These are phyloP conservation scores for Morone chrysops DNA, from an alignment of 2,113 vertebrate species.

Conservation along the genomic window DNA sequence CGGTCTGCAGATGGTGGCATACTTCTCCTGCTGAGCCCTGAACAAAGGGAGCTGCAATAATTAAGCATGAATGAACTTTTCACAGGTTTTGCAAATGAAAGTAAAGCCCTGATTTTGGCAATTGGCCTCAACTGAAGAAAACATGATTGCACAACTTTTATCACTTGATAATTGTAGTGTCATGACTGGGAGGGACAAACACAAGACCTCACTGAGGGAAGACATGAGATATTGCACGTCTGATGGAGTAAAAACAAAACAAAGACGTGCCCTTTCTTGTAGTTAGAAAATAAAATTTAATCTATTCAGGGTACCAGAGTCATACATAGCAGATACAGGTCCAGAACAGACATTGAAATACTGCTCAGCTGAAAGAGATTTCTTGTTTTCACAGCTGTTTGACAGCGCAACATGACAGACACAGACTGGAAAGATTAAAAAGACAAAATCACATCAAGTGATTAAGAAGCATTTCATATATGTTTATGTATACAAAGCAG, in stretches of 20 bases:
- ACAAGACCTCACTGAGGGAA: not conserved
- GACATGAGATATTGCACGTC: not conserved
- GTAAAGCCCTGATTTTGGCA: constrained; percentile 34
- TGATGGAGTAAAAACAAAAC: not conserved
- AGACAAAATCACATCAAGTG: constrained; percentile 92
- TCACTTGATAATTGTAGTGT: constrained; percentile 9
- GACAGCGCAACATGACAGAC: constrained; percentile 63
- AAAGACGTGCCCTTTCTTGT: constrained; percentile 17
- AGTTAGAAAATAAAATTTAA: constrained; percentile 82
- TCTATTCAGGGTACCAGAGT: constrained; percentile 74
- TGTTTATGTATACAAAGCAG: constrained; percentile 87
- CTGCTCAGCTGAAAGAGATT: constrained; percentile 70
- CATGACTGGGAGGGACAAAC: constrained; percentile 9
- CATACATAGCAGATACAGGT: constrained; percentile 73
- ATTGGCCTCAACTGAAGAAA: not conserved
- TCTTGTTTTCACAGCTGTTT: constrained; percentile 75
- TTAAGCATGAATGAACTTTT: constrained; percentile 1
- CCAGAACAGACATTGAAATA: constrained; percentile 67
- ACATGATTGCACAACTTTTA: constrained; percentile 36
- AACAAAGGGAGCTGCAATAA: constrained; percentile 5
- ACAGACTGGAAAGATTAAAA: constrained; percentile 74
- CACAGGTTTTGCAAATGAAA: constrained; percentile 40
- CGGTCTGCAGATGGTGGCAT: not conserved
- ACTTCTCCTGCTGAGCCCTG: not conserved
- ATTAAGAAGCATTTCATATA: constrained; percentile 87